Base-by-base conservation (phyloP, 2,888 invertebrate genomes). In the Eubasilissa splendida region DNA sequence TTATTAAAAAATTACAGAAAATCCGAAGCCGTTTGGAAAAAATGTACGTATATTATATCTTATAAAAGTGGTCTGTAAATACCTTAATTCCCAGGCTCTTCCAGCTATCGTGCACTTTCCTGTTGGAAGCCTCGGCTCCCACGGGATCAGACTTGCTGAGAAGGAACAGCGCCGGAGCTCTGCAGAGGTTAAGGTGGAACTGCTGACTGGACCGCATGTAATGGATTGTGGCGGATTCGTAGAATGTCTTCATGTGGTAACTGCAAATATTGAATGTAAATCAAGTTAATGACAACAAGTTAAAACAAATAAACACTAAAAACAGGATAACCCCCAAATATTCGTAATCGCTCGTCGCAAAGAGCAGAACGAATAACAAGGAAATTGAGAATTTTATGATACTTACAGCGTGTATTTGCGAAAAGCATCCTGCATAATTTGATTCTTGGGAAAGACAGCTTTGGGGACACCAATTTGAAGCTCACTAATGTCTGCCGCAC, bases 171-270 rank as follows among this genome's bases (percentile, higher is more conserved):
- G 95, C 94, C 2, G 97, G 97, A 59, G 94, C 92, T 84, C 90
- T 92, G 76, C 96, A 92, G 77, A 94, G 87, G 85, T 94, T 95
- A 7, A 94, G 93, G 87, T 97, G 95, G 89, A 96, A 97, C 89
- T 95, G 91, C 86, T 95, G 94, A 85, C 96, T 96, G 10, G 96
- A 94, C 79, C 94, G 91, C 85, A 95, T 91, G 88, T 97, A 97
- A 90, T 97, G 96, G 76, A 93, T 91, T 0, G 97, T 97, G 5
- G 97, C 95, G 60, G 93, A 93, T 66, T 95, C 93, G 87, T 96
- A 93, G 90, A 97, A 96, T 79, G 95, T 92, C 87, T 93, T 94
- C 92, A 97, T 88, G 87, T 97, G 97, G 86, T 95, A 96, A 60
- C 95, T 95, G 87, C 5, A 74, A 52, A 12, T 42, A 42, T 42